phyloP scores from a whole-genome alignment of 2,113 vertebrate species.

The Salminus brasiliensis region DNA sequence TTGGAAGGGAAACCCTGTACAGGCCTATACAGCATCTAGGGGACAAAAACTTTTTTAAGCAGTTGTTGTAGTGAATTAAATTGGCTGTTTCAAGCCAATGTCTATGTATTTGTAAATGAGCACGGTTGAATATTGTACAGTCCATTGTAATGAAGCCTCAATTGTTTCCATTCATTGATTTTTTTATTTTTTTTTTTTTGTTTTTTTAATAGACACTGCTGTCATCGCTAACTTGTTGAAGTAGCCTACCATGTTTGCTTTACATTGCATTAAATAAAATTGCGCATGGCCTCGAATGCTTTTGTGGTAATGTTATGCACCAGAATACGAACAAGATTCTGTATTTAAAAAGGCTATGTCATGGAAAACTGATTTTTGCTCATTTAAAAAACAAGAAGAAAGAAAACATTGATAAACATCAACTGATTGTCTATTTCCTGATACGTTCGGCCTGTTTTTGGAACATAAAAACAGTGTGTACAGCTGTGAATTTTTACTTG shows the following conservation, averaged over 20 bases:
- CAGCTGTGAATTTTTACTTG: too few relatives aligned
- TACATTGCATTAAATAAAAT: conserved; percentile 88
- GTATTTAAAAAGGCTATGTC: neutral
- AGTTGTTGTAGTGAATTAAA: conserved; percentile 68
- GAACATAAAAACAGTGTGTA: too few relatives aligned
- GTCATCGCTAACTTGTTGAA: conserved; percentile 77
- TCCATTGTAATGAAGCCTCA: conserved; percentile 69
- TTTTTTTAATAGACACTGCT: conserved; percentile 84
- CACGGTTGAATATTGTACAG: conserved; percentile 76
- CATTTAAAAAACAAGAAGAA: too few relatives aligned
- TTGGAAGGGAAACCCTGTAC: conserved; percentile 59
- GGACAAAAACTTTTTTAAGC: conserved; percentile 52
- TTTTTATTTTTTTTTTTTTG: conserved; percentile 63
- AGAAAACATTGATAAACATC: neutral
- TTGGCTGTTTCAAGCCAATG: conserved; percentile 83
- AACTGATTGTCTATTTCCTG: too few relatives aligned
- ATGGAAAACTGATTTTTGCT: neutral
- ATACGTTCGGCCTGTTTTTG: too few relatives aligned
- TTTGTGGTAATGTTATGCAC: conserved; percentile 18
- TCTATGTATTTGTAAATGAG: conserved; percentile 75
- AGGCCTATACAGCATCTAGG: conserved; percentile 9
- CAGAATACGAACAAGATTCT: too few relatives aligned
- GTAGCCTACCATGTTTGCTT: conserved; percentile 69
- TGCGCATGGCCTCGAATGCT: conserved; percentile 85
- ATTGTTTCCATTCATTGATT: conserved; percentile 61